Base-by-base conservation (phyloP, 2,888 invertebrate species). In the Argyresthia albistria region DNA sequence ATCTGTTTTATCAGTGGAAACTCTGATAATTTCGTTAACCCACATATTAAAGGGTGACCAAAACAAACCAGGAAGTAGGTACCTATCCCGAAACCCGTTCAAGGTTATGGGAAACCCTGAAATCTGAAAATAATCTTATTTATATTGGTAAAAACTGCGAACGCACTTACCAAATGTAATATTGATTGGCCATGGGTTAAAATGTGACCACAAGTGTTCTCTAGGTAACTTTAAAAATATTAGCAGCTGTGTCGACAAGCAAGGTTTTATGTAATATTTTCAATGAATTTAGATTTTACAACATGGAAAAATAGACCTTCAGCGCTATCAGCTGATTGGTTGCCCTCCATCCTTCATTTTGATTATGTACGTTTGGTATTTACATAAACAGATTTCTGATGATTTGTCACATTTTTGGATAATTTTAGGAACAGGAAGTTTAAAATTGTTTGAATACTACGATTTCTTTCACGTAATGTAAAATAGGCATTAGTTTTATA, bases 261-360 rank as follows among this genome's bases (percentile, higher is more conserved):
- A 69, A 61, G 59, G 70, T 76, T 84, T 86, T 82, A 83, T 84
- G 79, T 82, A 84, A 83, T 82, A 82, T 76, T 81, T 80, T 70
- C 66, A 63, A 63, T 1, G 63, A 74, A 69, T 75, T 74, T 67
- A 60, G 60, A 58, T 61, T 69, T 73, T 73, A 69, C 69, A 73
- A 67, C 70, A 76, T 73, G 76, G 74, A 81, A 81, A 78, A 78
- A 75, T 79, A 75, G 66, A 66, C 68, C 64, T 72, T 72, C 67
- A 63, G 60, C 65, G 60, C 70, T 76, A 81, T 83, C 84, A 86
- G 83, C 83, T 86, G 84, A 83, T 83, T 72, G 70, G 69, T 62
- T 70, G 60, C 61, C 70, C 54, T 62, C 59, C 58, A 58, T 58
- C 25, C 25, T 45, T 54, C 52, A 51, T 16, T 46, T 52, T 16